Conservation (phyloP, 2,113 vertebrate species). For the Circaetus gallicus region DNA sequence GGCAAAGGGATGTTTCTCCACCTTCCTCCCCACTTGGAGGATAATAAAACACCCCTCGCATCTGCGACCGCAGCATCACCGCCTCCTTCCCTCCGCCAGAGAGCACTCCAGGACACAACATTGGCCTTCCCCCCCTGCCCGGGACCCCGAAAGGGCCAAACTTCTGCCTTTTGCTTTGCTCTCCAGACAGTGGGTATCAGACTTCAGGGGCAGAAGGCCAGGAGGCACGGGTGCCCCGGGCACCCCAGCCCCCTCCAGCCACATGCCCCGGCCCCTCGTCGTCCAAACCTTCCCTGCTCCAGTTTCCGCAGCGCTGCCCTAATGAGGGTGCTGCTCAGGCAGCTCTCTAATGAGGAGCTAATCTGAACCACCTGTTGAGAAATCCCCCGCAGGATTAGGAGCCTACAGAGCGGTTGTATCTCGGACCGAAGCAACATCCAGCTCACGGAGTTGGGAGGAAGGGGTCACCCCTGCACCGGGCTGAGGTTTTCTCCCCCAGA, state of each 20-base stretch:
- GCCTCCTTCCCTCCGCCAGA: slow-evolving; percentile 39
- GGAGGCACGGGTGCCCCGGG: rapidly evolving
- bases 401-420: background rate
- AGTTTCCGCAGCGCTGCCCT: background rate
- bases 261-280: background rate
- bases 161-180: background rate
- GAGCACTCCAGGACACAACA: slow-evolving; percentile 58
- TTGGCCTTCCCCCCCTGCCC: background rate
- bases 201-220: background rate
- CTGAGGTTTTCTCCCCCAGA: background rate
- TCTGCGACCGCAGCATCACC: background rate
- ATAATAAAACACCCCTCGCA: background rate
- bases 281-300: background rate
- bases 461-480: background rate
- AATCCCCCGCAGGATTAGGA: slow-evolving; percentile 33
- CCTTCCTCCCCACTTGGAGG: background rate
- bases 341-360: slow-evolving; percentile 63
- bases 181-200: background rate
- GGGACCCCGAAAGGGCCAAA: background rate
- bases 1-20: background rate
- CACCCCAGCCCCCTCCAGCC: background rate
- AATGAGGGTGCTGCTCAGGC: slow-evolving; percentile 61
- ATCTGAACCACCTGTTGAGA: slow-evolving; percentile 64
- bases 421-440: background rate
- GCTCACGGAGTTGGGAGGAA: background rate